phyloP scores from a whole-genome alignment of 1,140 invertebrate species.

The Plodia interpunctella region DNA sequence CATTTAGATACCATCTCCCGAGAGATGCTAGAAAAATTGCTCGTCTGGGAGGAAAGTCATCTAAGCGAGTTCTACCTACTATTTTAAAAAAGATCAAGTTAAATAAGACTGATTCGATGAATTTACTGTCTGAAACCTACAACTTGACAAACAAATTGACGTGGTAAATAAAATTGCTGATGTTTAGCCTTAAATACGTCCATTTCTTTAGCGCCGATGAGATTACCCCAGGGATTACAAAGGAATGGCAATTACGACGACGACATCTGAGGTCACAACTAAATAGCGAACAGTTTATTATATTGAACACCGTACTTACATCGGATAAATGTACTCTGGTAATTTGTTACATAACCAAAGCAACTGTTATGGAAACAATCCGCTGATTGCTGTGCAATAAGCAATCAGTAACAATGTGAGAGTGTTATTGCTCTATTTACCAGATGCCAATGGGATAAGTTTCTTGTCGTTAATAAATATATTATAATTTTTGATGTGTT shows the following conservation, averaged over 20 bases:
- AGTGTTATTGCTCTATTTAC: slow-evolving; percentile 43
- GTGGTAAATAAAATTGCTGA: slow-evolving; percentile 12
- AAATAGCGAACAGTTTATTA: slow-evolving; percentile 23
- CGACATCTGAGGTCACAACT: slow-evolving; percentile 18
- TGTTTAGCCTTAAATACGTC: slow-evolving; percentile 15
- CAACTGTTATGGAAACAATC: slow-evolving; percentile 54
- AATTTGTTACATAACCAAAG: slow-evolving; percentile 43
- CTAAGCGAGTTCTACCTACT: not conserved
- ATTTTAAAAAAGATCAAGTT: not conserved
- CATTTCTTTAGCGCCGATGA: slow-evolving; percentile 28
- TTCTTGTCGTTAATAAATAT: not conserved
- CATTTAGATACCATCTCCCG: slow-evolving; percentile 9
- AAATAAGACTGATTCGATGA: not conserved
- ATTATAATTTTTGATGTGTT: not conserved
- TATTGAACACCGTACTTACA: slow-evolving; percentile 8
- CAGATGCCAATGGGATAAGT: slow-evolving; percentile 35
- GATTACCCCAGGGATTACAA: slow-evolving; percentile 29
- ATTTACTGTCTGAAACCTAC: not conserved
- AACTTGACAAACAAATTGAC: not conserved
- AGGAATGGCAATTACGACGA: slow-evolving; percentile 20
- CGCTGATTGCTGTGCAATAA: slow-evolving; percentile 46
- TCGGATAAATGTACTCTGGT: slow-evolving; percentile 27
- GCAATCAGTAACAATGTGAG: slow-evolving; percentile 35
- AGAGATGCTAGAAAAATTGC: slow-evolving; percentile 8
- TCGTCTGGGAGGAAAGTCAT: not conserved